Evolutionary conservation across 2,797 vertebrate genomes (phyloP), one percentile per base, ranked within the genome.

Genomic region (Gallinago stenura): DNA sequence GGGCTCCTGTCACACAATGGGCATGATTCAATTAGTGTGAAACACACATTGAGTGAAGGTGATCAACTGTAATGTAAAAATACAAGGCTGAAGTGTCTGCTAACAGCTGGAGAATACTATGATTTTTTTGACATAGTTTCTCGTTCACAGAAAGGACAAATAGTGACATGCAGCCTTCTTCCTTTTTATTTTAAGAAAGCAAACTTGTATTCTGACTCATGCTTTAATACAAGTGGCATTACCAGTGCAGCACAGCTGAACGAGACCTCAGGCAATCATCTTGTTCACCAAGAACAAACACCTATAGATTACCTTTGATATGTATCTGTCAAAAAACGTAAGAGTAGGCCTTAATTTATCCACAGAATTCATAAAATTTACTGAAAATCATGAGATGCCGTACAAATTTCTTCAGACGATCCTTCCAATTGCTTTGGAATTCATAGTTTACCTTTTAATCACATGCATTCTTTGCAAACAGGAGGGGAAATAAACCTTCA

Each of bases 171-270:
- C 33, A 66, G 21, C 35, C 65, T 79, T 71, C 50, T 77, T 76
- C 37, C 61, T 81, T 94, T 82, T 73, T 28, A 73, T 66, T 80
- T 87, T 62, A 87, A 71, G 48, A 80, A 82, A 50, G 26, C 39
- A 72, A 72, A 48, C 14, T n/a, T 51, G 10, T 41, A 15, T 82
- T 93, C 45, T 84, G 43, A 83, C 35, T 91, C 83, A 30, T 10
- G 13, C 25, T 81, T 57, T 64, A 66, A 66, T 17, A 37, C 10
- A 39, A 75, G 35, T 45, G 60, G 20, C 51, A 69, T 26, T 84
- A 70, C 15, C 58, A 53, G 60, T 8, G 19, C 35, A 70, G 80
- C 51, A 79, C 31, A 79, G 58, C 66, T 89, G 35, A 33, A 94
- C 26, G 58, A 88, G 37, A 69, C 58, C 50, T 31, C 58, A 56